Base-by-base conservation (phyloP, 2,113 vertebrate species). In the Psittacara wagleri region DNA sequence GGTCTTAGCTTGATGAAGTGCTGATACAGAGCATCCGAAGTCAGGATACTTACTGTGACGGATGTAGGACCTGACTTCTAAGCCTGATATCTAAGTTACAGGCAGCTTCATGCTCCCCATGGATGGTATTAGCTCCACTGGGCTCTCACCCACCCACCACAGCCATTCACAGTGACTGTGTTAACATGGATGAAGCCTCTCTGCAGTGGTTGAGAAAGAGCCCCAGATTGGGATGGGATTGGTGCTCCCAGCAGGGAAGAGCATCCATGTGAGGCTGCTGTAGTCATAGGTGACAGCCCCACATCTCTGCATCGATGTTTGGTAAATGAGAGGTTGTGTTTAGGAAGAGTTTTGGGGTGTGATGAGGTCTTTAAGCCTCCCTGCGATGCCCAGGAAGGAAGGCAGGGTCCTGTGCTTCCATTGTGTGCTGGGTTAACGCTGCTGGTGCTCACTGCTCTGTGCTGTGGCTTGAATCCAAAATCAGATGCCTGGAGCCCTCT, bases 301-400 rank as follows among this genome's bases (percentile, higher is more conserved):
- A 0, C 15, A 8, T 20, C 55, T 9, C 54, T 39, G 15, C 7
- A 2, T 37, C 1, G 0, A 1, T 4, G 23, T 31, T 48, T 22
- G 25, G 25, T 66, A 57, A 66, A n/a, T 1, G 37, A 23, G 44
- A 57, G 46, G 33, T 41, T 6, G 15, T 23, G 33, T 61, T 78
- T 80, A 10, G 48, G 52, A 43, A 62, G 52, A 88, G 14, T 39
- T 72, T 59, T 0, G 4, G 35, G 80, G 59, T 17, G 39, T 54
- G 59, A 31, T 1, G 3, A 61, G 83, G 54, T 54, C n/a, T 35
- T 66, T 13, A 9, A 52, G 41, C 20, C 24, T 35, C 41, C 39
- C 37, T 35, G 52, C 29, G 46, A 22, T 28, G 29, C 35, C 29
- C 13, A 2, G 8, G 54, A 54, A 29, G 69, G 49, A 52, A 55